Base-by-base conservation (phyloP, 2,113 vertebrate species). In the Hoplias malabaricus region DNA sequence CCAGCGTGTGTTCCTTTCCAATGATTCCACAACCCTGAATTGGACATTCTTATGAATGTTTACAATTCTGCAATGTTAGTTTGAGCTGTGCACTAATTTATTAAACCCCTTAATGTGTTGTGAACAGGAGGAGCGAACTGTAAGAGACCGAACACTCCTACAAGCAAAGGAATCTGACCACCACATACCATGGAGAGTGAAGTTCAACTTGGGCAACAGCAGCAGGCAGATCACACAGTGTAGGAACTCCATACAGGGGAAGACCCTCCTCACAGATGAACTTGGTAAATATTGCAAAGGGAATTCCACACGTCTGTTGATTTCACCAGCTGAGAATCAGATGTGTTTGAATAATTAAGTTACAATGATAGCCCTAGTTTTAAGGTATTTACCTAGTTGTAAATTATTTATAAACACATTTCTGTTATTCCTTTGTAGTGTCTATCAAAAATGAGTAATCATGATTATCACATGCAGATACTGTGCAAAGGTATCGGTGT, bases 191-290 rank as follows among this genome's bases (percentile, higher is more conserved):
- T 99, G 97, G 96, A 99, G 96, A 84, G 93, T 98, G 59, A 96
- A 95, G 66, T 99, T 99, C 87, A 95, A 94, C 82, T 73, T 95
- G 12, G 97, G 96, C 7, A 99, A 99, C 85, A 93, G 94, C 94
- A 99, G 98, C 80, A 87, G 96, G 27, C 93, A 92, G 29, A 94
- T 94, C 72, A 96, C 92, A 78, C 96, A 95, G 87, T 99, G 98
- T 87, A 93, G 97, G 31, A 99, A 99, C 84, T 99, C 98, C 74
- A 93, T 99, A 40, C 98, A 99, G 83, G 98, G 98, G 80, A 98
- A 97, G 83, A 90, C 88, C 2, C 92, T 99, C 83, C 95, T 99
- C 84, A 98, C 98, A 0, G 98, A 99, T 11, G 97, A 99, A 75
- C 91, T 98, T 3, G 98, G 97, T 98, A 84, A 79, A 85, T 40